Conservation (phyloP, 1,140 invertebrate species). For the Drosophila truncata region DNA sequence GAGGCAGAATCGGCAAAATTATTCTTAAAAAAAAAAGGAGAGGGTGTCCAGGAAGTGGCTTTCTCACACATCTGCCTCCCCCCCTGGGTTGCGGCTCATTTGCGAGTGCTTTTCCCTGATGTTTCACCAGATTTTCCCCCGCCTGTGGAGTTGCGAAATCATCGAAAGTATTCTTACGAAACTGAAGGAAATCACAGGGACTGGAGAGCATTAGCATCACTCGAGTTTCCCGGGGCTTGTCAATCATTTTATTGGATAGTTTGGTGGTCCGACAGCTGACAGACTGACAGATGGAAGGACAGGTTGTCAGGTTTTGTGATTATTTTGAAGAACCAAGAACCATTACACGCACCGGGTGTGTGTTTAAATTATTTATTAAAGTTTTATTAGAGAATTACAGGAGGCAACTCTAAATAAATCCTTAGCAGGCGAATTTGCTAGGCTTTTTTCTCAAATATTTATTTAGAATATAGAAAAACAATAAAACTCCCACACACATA, state of each 20-base stretch:
- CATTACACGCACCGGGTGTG: background rate
- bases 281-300: conserved; percentile 11
- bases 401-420: no score
- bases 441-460: no score
- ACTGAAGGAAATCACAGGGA: background rate
- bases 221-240: conserved; percentile 14
- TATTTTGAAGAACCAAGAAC: background rate
- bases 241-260: conserved; percentile 37
- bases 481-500: background rate
- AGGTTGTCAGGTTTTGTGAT: conserved; percentile 20
- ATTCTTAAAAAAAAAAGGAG: background rate
- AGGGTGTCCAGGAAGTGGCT: conserved; percentile 12
- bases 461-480: no score
- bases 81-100: conserved; percentile 15
- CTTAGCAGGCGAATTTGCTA: no score
- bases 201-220: conserved; percentile 20
- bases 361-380: background rate
- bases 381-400: background rate
- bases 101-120: background rate
- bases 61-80: background rate
- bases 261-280: conserved; percentile 2
- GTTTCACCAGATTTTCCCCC: background rate
- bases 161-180: conserved; percentile 3
- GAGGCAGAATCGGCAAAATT: conserved; percentile 2
- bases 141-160: conserved; percentile 17